Evolutionary conservation across 2,113 vertebrate genomes (phyloP).

Genomic region (Triplophysa dalaica): DNA sequence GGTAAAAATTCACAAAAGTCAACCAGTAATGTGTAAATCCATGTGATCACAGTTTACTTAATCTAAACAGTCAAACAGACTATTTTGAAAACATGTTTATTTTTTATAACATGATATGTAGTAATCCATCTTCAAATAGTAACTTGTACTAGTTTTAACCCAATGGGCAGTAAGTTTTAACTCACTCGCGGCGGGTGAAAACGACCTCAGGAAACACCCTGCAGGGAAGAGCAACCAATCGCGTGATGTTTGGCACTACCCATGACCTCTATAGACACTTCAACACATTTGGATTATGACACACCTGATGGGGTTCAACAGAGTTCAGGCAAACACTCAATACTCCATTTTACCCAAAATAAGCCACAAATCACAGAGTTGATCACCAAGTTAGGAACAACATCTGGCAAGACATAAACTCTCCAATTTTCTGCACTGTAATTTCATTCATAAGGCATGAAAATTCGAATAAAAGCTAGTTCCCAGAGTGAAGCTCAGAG

Average conservation of each 20-base stretch:
- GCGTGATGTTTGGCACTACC: neutral
- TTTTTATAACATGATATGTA: too few relatives aligned
- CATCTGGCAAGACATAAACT: slow-evolving; percentile 41
- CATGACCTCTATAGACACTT: slow-evolving; percentile 53
- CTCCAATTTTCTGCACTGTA: slow-evolving; percentile 31
- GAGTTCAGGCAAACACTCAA: slow-evolving; percentile 16
- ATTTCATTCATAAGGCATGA: slow-evolving; percentile 21
- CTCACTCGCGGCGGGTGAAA: neutral
- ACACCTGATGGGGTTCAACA: slow-evolving; percentile 1
- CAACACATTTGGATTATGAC: slow-evolving; percentile 38
- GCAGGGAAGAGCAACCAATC: neutral
- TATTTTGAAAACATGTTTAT: too few relatives aligned
- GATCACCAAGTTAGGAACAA: neutral
- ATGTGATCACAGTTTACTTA: too few relatives aligned
- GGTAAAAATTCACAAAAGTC: too few relatives aligned
- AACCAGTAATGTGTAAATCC: too few relatives aligned
- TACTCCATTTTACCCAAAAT: slow-evolving; percentile 7
- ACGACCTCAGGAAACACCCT: neutral
- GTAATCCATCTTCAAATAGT: too few relatives aligned
- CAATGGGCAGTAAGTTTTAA: neutral
- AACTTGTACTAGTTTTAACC: too few relatives aligned
- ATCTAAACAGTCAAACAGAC: too few relatives aligned
- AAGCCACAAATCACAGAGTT: slow-evolving; percentile 11
- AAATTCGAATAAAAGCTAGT: slow-evolving; percentile 19
- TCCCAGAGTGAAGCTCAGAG: slow-evolving; percentile 1